phyloP scores from a whole-genome alignment of 2,888 invertebrate species.

The Agrotis segetum region DNA sequence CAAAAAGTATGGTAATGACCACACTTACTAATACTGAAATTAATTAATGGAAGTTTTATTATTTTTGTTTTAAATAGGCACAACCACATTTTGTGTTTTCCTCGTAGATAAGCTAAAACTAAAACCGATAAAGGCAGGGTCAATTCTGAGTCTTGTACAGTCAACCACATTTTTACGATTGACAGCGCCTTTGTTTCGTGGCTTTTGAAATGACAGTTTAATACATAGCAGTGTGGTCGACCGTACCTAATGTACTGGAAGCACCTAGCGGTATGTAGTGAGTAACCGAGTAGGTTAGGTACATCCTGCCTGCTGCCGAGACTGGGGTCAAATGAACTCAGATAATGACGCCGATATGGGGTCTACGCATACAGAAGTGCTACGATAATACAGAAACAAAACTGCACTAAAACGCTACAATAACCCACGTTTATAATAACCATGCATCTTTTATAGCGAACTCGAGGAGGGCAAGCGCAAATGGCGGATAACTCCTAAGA shows the following conservation, averaged over 20 bases:
- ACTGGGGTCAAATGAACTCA: constrained; percentile 78
- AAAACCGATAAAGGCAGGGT: constrained; percentile 13
- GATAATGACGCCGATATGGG: constrained; percentile 69
- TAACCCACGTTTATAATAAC: too few relatives aligned
- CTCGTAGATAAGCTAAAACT: constrained; percentile 34
- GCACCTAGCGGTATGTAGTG: constrained; percentile 46
- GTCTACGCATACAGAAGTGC: constrained; percentile 63
- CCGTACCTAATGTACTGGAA: constrained; percentile 13
- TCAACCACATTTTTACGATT: background rate
- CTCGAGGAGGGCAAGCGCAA: too few relatives aligned
- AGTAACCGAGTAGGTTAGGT: constrained; percentile 56
- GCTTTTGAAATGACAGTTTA: too few relatives aligned
- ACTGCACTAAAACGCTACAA: background rate
- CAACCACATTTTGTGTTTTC: constrained; percentile 15
- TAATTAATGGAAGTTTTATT: too few relatives aligned
- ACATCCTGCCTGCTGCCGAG: constrained; percentile 69
- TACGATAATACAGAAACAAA: background rate
- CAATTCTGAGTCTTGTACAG: constrained; percentile 9
- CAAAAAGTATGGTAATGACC: too few relatives aligned
- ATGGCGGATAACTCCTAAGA: too few relatives aligned
- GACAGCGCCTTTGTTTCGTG: background rate
- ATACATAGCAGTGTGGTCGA: constrained; percentile 5
- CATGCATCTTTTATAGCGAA: too few relatives aligned
- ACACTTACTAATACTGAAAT: too few relatives aligned
- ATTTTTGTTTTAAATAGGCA: too few relatives aligned